Evolutionary conservation across 2,888 invertebrate genomes (phyloP), one percentile per base, ranked within the genome.

Genomic region (Micoletzkya japonica): DNA sequence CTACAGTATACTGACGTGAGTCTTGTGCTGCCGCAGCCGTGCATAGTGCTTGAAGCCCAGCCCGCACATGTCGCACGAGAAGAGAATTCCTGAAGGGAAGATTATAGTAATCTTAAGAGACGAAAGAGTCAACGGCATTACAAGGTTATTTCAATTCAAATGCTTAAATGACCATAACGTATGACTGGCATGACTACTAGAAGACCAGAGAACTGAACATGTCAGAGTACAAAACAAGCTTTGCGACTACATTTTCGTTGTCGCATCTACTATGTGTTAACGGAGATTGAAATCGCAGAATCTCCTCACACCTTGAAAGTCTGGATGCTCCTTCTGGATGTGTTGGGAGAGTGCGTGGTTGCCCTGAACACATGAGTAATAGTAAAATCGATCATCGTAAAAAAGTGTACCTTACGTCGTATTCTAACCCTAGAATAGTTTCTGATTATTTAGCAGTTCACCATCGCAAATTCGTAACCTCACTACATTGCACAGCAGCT

Each of bases 21-120:
- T 64, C 39, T 52, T 50, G n/a, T 64, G 64, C 26, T 64, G 64
- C 36, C 64, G 34, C 52, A 64, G 52, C n/a, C 64, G 32, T 36
- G 64, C 64, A 26, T 64, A 64, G 52, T 64, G 64, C 52, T 64
- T 64, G 64, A 64, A 64, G 32, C 32, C 52, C 1, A 36, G 36
- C 6, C 37, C 64, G 20, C 64, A 64, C 17, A 52, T 52, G 2
- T 28, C 36, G 17, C 64, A 64, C 2, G 37, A 34, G 52, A 64
- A 64, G 0, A 64, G 36, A 24, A 34, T 28, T 17, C 64, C 64
- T 64, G 50, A 7, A 24, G 36, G 26, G 20, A 44, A 14, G 44
- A 44, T 10, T 20, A 44, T n/a, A n/a, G n/a, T n/a, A n/a, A n/a
- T n/a, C n/a, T n/a, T n/a, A n/a, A n/a, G n/a, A n/a, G n/a, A n/a